These are phyloP conservation scores for Apodemus agrarius DNA, from an alignment of 2,797 vertebrate species.

Conservation along the genomic window DNA sequence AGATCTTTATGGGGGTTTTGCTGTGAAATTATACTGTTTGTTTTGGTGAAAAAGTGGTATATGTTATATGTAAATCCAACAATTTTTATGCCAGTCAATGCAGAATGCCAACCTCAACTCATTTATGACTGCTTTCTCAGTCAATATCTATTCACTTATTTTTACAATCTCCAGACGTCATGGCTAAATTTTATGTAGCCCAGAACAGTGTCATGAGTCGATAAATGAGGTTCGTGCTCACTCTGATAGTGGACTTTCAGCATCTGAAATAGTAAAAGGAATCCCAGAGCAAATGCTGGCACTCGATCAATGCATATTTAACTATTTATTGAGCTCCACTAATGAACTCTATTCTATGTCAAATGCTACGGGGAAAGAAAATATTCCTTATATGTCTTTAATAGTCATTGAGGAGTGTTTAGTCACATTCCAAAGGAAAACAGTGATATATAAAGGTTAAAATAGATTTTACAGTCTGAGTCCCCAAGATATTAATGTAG, in stretches of 20 bases:
- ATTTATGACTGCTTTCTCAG: not conserved
- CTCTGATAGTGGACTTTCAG: constrained; percentile 65
- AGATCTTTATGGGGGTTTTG: not conserved
- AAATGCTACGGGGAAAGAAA: not conserved
- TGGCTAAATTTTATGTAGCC: constrained; percentile 51
- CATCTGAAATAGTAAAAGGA: constrained; percentile 66
- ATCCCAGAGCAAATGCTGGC: constrained; percentile 58
- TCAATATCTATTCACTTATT: constrained; percentile 45
- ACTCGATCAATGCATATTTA: constrained; percentile 57
- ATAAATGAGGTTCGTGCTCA: constrained; percentile 64
- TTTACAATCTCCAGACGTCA: constrained; percentile 37
- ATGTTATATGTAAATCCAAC: not conserved
- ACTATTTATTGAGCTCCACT: constrained; percentile 35
- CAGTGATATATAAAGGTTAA: not conserved
- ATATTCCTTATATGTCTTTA: not conserved
- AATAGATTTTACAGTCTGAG: constrained; percentile 8
- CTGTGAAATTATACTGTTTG: constrained; percentile 34
- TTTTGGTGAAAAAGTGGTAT: constrained; percentile 25
- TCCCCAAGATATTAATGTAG: not conserved
- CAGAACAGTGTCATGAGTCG: constrained; percentile 31
- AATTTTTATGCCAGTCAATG: constrained; percentile 27
- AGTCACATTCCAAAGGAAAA: constrained; percentile 26
- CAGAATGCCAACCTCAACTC: not conserved
- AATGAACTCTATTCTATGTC: constrained; percentile 48
- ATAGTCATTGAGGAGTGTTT: not conserved